These are phyloP conservation scores for Amblyjoppa proteus DNA, from an alignment of 2,888 invertebrate genomes.

Conservation along the genomic window DNA sequence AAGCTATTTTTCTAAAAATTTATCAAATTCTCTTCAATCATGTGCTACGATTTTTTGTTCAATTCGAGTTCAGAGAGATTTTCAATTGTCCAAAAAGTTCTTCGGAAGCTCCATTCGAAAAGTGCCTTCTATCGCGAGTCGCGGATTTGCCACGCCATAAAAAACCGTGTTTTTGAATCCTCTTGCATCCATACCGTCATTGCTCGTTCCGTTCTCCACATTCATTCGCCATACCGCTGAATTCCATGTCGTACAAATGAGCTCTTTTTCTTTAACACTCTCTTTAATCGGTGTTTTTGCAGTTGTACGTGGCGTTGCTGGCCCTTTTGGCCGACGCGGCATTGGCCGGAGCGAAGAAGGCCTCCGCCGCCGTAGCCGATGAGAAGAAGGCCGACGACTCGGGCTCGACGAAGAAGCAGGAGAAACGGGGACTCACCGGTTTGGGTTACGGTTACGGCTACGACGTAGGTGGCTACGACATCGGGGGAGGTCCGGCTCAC, in stretches of 20 bases:
- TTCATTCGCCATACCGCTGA: background rate
- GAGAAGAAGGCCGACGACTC: conserved; percentile 78
- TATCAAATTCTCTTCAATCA: background rate
- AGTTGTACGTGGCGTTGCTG: conserved; percentile 91
- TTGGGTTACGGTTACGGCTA: conserved; percentile 94
- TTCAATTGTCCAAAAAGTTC: background rate
- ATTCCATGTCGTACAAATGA: conserved; percentile 4
- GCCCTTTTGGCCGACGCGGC: conserved; percentile 89
- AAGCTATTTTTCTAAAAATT: background rate
- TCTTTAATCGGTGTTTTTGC: conserved; percentile 72
- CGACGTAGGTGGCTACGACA: conserved; percentile 91
- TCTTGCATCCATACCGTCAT: background rate
- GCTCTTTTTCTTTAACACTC: conserved; percentile 17
- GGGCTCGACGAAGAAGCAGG: conserved; percentile 88
- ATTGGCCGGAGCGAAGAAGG: conserved; percentile 88
- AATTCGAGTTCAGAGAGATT: background rate
- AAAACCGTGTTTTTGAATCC: conserved; percentile 27
- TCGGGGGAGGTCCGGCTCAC: conserved; percentile 87
- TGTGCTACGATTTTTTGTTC: background rate
- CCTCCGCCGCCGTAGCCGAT: conserved; percentile 63
- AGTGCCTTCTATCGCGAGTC: conserved; percentile 37
- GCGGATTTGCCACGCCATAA: conserved; percentile 8
- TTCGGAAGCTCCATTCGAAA: conserved; percentile 1
- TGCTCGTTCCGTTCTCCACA: background rate
- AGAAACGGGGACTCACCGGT: conserved; percentile 92